These are phyloP conservation scores for Germaria angustata DNA, from an alignment of 2,888 invertebrate genomes.

Conservation along the genomic window DNA sequence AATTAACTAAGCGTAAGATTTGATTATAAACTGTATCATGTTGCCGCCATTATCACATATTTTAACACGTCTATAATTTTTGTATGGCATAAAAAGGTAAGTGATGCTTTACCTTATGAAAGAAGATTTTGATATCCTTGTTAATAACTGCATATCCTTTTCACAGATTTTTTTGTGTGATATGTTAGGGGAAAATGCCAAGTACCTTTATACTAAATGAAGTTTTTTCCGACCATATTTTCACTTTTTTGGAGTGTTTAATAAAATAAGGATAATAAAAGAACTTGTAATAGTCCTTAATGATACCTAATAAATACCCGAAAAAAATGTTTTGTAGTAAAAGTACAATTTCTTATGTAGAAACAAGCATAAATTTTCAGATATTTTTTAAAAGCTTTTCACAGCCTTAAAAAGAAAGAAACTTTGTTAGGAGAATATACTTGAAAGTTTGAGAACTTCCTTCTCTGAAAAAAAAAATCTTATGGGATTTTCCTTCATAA, in stretches of 20 bases:
- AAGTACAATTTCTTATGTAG: too few species aligned
- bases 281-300: too few species aligned
- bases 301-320: too few species aligned
- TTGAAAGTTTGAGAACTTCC: too few species aligned
- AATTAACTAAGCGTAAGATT: conserved; percentile 58
- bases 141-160: background rate
- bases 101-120: background rate
- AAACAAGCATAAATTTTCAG: too few species aligned
- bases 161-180: conserved; percentile 1
- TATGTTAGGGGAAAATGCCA: background rate
- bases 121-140: background rate
- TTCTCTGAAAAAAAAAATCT: too few species aligned
- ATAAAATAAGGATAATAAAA: too few species aligned
- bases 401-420: too few species aligned
- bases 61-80: conserved; percentile 5
- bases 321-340: too few species aligned
- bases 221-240: background rate
- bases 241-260: background rate
- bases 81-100: background rate
- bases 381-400: too few species aligned
- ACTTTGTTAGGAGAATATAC: too few species aligned
- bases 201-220: background rate
- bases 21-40: conserved; percentile 48
- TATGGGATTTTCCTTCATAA: too few species aligned
- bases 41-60: background rate